Percentiles rank a stretch among this genome's conserved stretches.
Conservation (phyloP, 2,113 vertebrate genomes). For the Dipodomys stephensi region DNA sequence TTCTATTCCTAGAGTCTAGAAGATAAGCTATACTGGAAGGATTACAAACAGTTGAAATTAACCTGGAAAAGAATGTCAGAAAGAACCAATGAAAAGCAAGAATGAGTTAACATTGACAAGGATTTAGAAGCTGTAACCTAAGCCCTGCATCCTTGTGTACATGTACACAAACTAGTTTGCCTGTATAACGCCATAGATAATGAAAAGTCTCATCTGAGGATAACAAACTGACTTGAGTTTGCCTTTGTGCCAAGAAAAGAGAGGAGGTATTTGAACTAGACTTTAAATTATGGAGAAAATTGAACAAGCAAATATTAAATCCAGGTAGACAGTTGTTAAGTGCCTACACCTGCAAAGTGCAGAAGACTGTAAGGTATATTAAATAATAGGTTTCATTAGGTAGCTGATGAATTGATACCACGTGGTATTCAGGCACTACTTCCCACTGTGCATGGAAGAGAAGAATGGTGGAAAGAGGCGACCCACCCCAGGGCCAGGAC, state of each 20-base stretch:
- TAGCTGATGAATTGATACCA: too few species aligned
- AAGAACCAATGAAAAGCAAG: neutral
- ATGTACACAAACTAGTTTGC: neutral
- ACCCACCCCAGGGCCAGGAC: too few species aligned
- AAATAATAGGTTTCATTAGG: too few species aligned
- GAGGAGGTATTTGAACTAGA: neutral
- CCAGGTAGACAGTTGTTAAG: neutral
- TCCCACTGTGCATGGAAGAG: too few species aligned
- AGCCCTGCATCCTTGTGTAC: neutral
- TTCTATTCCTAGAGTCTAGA: neutral
- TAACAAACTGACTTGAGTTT: constrained; percentile 32
- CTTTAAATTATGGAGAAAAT: neutral
- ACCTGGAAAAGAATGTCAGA: neutral
- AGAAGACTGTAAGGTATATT: too few species aligned
- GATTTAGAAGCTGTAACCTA: constrained; percentile 15
- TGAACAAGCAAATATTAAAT: constrained; percentile 38
- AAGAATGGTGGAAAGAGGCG: too few species aligned
- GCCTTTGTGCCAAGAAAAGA: neutral
- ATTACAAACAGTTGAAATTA: neutral
- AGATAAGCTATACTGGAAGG: neutral
- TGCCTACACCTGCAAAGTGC: neutral
- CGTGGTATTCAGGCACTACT: too few species aligned
- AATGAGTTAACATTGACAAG: neutral
- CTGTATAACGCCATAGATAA: neutral
- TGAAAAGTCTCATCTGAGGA: neutral